Evolutionary conservation across 2,797 vertebrate genomes (phyloP).

Genomic region (Melanotaenia nigrans): DNA sequence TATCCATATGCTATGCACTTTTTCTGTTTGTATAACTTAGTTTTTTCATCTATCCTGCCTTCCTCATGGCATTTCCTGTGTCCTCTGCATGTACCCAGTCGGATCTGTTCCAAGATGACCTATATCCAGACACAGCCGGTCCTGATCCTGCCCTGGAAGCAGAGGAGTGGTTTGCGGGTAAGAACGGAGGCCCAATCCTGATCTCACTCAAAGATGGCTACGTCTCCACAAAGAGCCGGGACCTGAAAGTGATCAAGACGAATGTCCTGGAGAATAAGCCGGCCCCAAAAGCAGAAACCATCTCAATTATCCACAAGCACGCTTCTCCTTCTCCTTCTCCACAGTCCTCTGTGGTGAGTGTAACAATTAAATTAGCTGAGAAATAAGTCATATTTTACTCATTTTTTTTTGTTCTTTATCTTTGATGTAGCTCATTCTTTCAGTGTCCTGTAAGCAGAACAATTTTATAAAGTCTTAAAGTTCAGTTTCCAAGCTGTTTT

Average conservation of each 20-base stretch:
- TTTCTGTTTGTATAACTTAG: not conserved
- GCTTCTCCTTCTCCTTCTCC: constrained; percentile 63
- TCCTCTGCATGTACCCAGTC: constrained; percentile 80
- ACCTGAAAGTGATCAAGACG: constrained; percentile 94
- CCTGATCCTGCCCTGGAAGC: constrained; percentile 93
- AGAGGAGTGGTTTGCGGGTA: constrained; percentile 96
- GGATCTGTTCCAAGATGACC: constrained; percentile 97
- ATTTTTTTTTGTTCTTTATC: not conserved
- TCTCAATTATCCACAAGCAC: constrained; percentile 84
- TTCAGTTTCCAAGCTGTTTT: constrained; percentile 22
- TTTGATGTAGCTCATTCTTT: not conserved
- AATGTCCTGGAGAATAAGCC: constrained; percentile 94
- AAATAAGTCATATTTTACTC: not conserved
- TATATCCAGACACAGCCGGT: constrained; percentile 96
- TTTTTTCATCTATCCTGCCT: not conserved
- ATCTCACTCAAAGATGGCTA: constrained; percentile 97
- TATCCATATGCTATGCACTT: not conserved
- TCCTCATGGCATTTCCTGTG: not conserved
- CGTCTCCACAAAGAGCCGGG: constrained; percentile 92
- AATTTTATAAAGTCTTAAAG: not conserved
- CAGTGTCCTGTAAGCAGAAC: not conserved
- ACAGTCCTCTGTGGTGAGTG: constrained; percentile 83
- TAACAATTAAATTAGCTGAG: not conserved
- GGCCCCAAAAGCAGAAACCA: constrained; percentile 87
- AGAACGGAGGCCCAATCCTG: constrained; percentile 92